A percentile compares a stretch with the other conserved stretches of the same genome.
phyloP scores from a whole-genome alignment of 2,888 invertebrate species.

The Monopis laevigella region DNA sequence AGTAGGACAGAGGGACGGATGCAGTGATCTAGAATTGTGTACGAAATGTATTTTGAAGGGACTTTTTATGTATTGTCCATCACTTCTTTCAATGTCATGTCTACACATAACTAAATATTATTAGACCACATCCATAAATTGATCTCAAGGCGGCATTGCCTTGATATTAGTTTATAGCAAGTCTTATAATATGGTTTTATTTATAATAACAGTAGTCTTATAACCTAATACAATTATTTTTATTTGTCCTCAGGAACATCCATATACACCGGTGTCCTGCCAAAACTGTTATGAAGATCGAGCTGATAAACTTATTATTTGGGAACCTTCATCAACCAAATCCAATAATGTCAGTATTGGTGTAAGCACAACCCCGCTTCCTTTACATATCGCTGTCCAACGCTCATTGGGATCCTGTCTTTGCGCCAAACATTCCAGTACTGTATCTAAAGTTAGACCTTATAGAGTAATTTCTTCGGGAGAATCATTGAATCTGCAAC shows the following conservation, averaged over 20 bases:
- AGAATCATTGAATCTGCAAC: slow-evolving; percentile 81
- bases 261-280: slow-evolving; percentile 81
- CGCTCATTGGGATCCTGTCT: slow-evolving; percentile 78
- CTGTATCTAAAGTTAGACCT: slow-evolving; percentile 67
- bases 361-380: slow-evolving; percentile 56
- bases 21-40: no score
- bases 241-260: slow-evolving; percentile 66
- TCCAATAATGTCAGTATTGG: slow-evolving; percentile 36
- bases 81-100: no score
- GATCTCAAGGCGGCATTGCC: no score
- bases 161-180: no score
- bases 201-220: no score
- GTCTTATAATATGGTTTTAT: no score
- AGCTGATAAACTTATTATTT: slow-evolving; percentile 83
- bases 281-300: slow-evolving; percentile 88
- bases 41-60: no score
- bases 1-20: no score
- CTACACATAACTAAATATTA: no score
- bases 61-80: no score
- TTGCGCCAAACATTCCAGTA: slow-evolving; percentile 71
- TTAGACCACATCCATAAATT: no score
- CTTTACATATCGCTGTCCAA: slow-evolving; percentile 71
- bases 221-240: no score
- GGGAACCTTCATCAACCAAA: slow-evolving; percentile 71
- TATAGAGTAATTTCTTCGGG: slow-evolving; percentile 80